Conservation (phyloP, 2,797 vertebrate genomes). For the Melopsittacus undulatus region DNA sequence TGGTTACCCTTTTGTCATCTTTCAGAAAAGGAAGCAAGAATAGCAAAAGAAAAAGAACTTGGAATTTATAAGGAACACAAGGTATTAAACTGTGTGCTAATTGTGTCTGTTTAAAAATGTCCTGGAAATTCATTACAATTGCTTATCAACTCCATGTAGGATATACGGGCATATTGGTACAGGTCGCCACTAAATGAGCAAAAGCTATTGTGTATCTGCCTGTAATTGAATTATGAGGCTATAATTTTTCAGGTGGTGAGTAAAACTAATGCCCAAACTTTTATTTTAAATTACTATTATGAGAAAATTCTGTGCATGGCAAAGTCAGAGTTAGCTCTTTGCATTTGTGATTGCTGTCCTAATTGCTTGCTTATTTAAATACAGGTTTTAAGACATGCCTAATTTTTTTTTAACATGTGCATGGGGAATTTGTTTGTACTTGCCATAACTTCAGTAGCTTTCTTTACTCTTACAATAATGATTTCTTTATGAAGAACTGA, state of each 20-base stretch:
- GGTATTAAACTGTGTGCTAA: constrained; percentile 75
- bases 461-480: constrained; percentile 32
- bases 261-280: constrained; percentile 19
- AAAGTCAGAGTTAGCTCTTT: constrained; percentile 3
- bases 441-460: constrained; percentile 26
- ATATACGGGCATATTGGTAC: not conserved
- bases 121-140: not conserved
- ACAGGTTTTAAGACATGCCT: constrained; percentile 5
- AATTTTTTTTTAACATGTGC: not conserved
- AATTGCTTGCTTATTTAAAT: constrained; percentile 59
- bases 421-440: constrained; percentile 53
- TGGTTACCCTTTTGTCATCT: constrained; percentile 48
- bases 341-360: constrained; percentile 27
- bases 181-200: not conserved
- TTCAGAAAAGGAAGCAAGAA: constrained; percentile 93
- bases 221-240: not conserved
- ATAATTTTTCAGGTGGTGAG: constrained; percentile 9
- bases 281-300: not conserved
- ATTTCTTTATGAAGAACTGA: constrained; percentile 59
- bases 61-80: constrained; percentile 97
- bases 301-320: constrained; percentile 37
- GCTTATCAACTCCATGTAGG: not conserved
- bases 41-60: constrained; percentile 94
- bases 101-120: constrained; percentile 50
- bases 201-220: not conserved